phyloP scores from a whole-genome alignment of 1,140 invertebrate genomes.

The Drosophila takahashii region DNA sequence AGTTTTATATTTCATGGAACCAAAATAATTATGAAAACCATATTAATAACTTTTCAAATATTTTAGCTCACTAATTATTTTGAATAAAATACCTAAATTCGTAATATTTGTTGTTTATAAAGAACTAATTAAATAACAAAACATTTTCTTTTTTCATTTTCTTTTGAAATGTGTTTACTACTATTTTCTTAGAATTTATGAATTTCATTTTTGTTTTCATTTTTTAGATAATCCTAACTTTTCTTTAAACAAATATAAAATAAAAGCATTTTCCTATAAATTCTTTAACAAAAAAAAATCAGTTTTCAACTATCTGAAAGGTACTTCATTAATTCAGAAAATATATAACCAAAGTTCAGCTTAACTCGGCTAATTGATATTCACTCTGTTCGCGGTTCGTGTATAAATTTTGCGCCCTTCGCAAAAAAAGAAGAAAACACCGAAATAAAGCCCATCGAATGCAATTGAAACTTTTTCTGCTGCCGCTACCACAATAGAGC shows the following conservation, averaged over 20 bases:
- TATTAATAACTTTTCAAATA: no score
- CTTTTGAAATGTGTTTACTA: no score
- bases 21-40: not conserved
- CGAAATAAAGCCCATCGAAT: conserved; percentile 33
- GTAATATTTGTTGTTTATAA: no score
- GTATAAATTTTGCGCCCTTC: conserved; percentile 19
- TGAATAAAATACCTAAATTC: no score
- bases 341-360: conserved; percentile 46
- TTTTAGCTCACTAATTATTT: no score
- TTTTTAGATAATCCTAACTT: no score
- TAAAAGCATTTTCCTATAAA: not conserved
- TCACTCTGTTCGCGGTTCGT: conserved; percentile 24
- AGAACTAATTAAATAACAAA: no score
- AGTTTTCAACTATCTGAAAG: not conserved
- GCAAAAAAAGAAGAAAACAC: not conserved
- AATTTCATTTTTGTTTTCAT: no score
- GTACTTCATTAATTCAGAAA: conserved; percentile 27
- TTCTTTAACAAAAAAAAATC: not conserved
- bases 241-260: no score
- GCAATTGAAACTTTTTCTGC: conserved; percentile 62
- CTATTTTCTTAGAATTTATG: no score
- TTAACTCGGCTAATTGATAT: conserved; percentile 69
- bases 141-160: no score
- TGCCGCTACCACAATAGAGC: conserved; percentile 46
- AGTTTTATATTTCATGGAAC: not conserved